Conservation (phyloP, 2,113 vertebrate genomes). For the Ictidomys tridecemlineatus region DNA sequence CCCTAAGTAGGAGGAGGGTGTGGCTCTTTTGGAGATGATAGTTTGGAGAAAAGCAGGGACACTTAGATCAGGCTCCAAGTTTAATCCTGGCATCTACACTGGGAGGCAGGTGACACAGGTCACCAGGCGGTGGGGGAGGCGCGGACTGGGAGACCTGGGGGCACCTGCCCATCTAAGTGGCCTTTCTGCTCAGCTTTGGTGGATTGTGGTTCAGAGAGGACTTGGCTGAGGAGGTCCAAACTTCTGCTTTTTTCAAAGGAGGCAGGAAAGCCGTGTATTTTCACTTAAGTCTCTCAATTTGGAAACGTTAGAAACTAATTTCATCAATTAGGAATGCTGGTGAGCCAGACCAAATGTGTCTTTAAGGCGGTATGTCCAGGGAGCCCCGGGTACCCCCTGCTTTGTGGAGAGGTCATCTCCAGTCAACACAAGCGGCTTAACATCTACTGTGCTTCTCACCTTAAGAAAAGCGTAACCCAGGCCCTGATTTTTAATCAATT, state of each 20-base stretch:
- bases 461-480: not conserved
- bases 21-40: too few relatives aligned
- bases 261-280: not conserved
- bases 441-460: not conserved
- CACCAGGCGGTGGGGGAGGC: fast-evolving
- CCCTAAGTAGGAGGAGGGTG: too few relatives aligned
- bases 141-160: too few relatives aligned
- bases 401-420: not conserved
- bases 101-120: too few relatives aligned
- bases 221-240: too few relatives aligned
- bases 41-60: too few relatives aligned
- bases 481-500: not conserved
- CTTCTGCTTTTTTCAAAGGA: not conserved
- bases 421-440: not conserved
- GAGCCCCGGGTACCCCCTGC: not conserved
- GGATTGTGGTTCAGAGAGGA: not conserved
- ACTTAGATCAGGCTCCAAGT: too few relatives aligned
- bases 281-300: not conserved
- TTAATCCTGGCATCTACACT: too few relatives aligned
- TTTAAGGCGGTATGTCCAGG: not conserved
- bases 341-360: not conserved
- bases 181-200: too few relatives aligned
- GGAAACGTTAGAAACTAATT: not conserved
- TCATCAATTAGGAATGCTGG: not conserved
- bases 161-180: too few relatives aligned